These are phyloP conservation scores for Nerophis ophidion DNA, from an alignment of 2,113 vertebrate genomes.

Conservation along the genomic window DNA sequence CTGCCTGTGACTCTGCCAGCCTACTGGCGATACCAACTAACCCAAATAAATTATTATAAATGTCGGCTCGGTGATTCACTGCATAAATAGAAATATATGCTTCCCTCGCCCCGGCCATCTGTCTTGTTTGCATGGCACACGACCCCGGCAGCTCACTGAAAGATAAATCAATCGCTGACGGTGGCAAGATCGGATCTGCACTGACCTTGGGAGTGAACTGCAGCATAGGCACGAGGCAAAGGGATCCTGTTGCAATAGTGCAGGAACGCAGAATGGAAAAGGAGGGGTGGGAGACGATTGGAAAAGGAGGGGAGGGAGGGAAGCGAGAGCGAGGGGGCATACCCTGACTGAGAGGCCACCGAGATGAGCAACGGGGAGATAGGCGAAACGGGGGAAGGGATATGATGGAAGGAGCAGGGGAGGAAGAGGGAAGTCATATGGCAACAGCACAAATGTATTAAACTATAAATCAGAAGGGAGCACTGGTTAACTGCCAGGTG, in stretches of 20 bases:
- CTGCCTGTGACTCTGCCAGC: conserved; percentile 6
- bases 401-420: conserved; percentile 31
- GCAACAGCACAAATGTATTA: conserved; percentile 72
- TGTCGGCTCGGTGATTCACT: conserved; percentile 4
- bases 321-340: conserved; percentile 32
- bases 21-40: conserved; percentile 23
- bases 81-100: conserved; percentile 19
- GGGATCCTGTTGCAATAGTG: conserved; percentile 32
- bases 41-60: conserved; percentile 35
- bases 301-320: conserved; percentile 20
- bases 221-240: conserved; percentile 31
- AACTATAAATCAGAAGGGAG: conserved; percentile 66
- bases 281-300: conserved; percentile 18
- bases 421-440: conserved; percentile 61
- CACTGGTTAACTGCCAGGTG: conserved; percentile 57
- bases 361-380: conserved; percentile 17
- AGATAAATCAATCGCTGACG: conserved; percentile 75
- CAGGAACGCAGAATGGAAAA: conserved; percentile 13
- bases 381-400: conserved; percentile 26
- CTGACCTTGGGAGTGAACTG: conserved; percentile 79
- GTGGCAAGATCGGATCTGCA: conserved; percentile 75
- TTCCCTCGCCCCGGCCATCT: neutral
- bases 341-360: conserved; percentile 41
- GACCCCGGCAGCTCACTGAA: conserved; percentile 42
- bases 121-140: conserved; percentile 44